Percentiles rank a stretch among this genome's conserved stretches.
phyloP scores from a whole-genome alignment of 1,140 invertebrate species.

The Octopus sinensis region DNA sequence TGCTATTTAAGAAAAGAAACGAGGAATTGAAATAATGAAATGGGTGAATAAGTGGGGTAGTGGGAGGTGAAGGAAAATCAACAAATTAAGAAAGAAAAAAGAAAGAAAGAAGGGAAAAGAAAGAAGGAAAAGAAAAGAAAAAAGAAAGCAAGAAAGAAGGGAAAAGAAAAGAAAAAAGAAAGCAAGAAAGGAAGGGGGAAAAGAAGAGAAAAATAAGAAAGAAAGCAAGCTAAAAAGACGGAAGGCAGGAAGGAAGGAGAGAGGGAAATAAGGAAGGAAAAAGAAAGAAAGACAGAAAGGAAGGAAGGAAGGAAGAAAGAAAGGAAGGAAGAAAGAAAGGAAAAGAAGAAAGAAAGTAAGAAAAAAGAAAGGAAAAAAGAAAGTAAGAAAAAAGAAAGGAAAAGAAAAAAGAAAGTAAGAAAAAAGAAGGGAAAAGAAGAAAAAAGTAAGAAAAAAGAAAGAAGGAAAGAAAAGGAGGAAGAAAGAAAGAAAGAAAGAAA shows the following conservation, averaged over 20 bases:
- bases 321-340: background rate
- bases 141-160: background rate
- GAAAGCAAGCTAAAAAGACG: background rate
- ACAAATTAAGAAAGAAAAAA: background rate
- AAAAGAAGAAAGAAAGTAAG: background rate
- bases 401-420: background rate
- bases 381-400: background rate
- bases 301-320: background rate
- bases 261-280: background rate
- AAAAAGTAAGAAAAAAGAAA: background rate
- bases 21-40: background rate
- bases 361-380: background rate
- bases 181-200: background rate
- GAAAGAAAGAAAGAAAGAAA: background rate
- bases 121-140: background rate
- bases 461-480: background rate
- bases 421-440: background rate
- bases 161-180: background rate
- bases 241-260: background rate
- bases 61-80: background rate
- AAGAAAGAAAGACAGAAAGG: background rate
- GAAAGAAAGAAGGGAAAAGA: background rate
- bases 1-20: background rate
- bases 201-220: background rate
- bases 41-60: background rate